A percentile compares a stretch with the other conserved stretches of the same genome.
Conservation (phyloP, 1,140 invertebrate genomes). For the Drosophila pachea region DNA sequence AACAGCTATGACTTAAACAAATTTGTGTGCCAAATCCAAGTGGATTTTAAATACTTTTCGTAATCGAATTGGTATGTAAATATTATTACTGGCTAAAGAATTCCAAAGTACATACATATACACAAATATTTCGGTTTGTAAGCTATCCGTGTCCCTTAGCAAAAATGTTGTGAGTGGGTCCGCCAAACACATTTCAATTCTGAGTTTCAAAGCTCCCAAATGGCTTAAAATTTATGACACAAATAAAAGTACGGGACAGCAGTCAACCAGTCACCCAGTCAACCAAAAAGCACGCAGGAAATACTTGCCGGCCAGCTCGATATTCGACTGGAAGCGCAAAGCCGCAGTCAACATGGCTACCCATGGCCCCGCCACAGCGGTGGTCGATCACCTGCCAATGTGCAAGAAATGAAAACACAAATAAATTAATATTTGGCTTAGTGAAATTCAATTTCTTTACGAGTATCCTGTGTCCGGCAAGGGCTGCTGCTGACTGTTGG, state of each 20-base stretch:
- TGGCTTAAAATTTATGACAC: conserved; percentile 77
- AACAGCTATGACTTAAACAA: no score
- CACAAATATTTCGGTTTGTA: background rate
- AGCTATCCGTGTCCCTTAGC: background rate
- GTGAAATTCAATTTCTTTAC: conserved; percentile 75
- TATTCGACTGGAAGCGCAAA: conserved; percentile 61
- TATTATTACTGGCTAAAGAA: background rate
- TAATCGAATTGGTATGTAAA: no score
- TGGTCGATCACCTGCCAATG: conserved; percentile 65
- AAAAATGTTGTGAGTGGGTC: background rate
- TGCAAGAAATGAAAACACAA: conserved; percentile 73
- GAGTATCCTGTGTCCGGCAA: conserved; percentile 53
- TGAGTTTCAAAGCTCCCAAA: conserved; percentile 69
- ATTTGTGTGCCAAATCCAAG: no score
- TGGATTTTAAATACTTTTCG: no score
- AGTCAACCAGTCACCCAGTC: conserved; percentile 23
- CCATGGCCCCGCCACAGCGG: conserved; percentile 7
- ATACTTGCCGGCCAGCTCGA: conserved; percentile 51
- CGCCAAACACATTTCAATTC: conserved; percentile 31
- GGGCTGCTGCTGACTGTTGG: conserved; percentile 1
- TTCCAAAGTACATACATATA: background rate
- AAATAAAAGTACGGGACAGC: conserved; percentile 67
- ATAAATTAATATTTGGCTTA: conserved; percentile 78
- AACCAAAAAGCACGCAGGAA: conserved; percentile 48
- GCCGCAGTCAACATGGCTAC: conserved; percentile 30